phyloP scores from a whole-genome alignment of 2,113 vertebrate species.

The Numenius arquata region DNA sequence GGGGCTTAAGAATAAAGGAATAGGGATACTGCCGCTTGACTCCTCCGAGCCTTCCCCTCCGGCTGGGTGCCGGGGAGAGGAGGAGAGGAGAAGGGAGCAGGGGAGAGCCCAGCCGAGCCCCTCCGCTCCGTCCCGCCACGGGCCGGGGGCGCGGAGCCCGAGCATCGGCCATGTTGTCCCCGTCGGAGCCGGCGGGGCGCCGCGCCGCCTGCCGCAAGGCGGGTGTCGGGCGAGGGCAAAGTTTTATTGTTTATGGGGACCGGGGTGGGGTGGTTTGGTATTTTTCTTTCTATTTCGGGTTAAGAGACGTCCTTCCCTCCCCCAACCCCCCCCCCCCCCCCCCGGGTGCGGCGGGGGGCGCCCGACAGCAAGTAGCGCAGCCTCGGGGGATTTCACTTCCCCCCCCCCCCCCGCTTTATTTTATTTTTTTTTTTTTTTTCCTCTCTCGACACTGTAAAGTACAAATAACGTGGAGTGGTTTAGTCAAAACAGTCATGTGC shows the following conservation, averaged over 20 bases:
- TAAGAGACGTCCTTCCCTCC: too few species aligned
- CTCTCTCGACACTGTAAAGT: not conserved
- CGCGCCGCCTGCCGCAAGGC: not conserved
- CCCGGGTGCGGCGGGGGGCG: not conserved
- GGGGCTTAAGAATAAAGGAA: not conserved
- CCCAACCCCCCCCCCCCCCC: too few species aligned
- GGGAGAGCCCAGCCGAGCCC: not conserved
- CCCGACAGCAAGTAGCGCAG: not conserved
- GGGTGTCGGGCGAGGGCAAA: not conserved
- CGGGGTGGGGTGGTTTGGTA: not conserved
- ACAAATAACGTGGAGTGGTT: not conserved
- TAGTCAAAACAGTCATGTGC: constrained; percentile 77
- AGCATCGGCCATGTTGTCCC: constrained; percentile 16
- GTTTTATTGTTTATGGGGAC: not conserved
- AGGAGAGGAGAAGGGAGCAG: not conserved
- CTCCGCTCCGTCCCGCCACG: not conserved
- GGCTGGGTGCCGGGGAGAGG: not conserved
- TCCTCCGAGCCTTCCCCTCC: not conserved
- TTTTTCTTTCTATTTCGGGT: not conserved
- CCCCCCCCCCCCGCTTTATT: too few species aligned
- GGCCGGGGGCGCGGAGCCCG: not conserved
- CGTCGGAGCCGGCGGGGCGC: not conserved
- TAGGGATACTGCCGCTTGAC: not conserved
- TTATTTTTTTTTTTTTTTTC: not conserved
- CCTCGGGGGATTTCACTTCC: not conserved